phyloP scores from a whole-genome alignment of 2,888 invertebrate genomes.

The Noctua janthina region DNA sequence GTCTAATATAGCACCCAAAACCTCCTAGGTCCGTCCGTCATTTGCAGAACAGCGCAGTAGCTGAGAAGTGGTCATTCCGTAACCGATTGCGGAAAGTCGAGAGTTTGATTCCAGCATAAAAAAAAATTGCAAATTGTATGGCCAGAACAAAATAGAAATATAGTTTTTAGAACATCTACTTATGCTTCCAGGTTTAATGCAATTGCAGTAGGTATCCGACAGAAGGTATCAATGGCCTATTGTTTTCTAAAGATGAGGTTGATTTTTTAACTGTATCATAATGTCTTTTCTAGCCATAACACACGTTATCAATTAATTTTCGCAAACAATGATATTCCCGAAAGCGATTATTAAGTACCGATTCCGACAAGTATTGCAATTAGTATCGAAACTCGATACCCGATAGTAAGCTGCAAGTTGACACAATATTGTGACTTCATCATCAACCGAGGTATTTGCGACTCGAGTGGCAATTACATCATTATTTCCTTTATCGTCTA shows the following conservation, averaged over 20 bases:
- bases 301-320: background rate
- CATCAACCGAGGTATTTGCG: conserved; percentile 24
- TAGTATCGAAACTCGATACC: conserved; percentile 19
- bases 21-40: background rate
- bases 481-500: conserved; percentile 17
- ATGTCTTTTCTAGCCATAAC: background rate
- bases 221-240: background rate
- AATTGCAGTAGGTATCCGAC: background rate
- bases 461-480: conserved; percentile 11
- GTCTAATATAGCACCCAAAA: background rate
- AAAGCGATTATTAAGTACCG: conserved; percentile 17
- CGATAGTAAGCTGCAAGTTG: conserved; percentile 29
- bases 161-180: background rate
- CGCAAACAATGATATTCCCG: conserved; percentile 33
- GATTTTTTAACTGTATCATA: conserved; percentile 8
- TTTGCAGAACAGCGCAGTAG: background rate
- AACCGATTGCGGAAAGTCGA: too few relatives aligned
- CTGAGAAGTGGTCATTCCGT: background rate
- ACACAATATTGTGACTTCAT: conserved; percentile 33
- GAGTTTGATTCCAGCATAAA: background rate
- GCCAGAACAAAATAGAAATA: background rate
- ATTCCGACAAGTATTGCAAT: conserved; percentile 19
- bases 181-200: background rate
- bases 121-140: background rate
- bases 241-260: background rate